Conservation (phyloP, 2,888 invertebrate genomes). For the Yponomeuta plumbellus region DNA sequence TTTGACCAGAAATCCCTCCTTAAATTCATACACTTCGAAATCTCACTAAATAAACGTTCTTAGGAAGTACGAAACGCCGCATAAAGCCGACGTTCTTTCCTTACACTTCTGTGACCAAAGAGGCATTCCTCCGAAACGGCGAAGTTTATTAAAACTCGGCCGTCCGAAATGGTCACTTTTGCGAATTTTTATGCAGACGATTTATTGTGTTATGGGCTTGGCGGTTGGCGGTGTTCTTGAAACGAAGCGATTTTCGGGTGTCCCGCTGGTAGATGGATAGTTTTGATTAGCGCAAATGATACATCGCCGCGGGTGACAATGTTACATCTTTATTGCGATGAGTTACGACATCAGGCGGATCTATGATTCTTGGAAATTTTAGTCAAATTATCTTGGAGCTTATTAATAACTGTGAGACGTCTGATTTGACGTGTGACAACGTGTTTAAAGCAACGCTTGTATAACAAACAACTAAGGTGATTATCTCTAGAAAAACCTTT, state of each 20-base stretch:
- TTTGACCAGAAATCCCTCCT: too few relatives aligned
- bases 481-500: too few relatives aligned
- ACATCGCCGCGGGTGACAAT: not conserved
- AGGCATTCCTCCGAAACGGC: not conserved
- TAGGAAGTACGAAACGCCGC: too few relatives aligned
- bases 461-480: too few relatives aligned
- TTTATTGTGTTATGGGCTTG: not conserved
- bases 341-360: not conserved
- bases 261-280: not conserved
- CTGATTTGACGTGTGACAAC: too few relatives aligned
- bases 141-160: not conserved
- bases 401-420: not conserved
- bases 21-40: too few relatives aligned
- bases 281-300: not conserved
- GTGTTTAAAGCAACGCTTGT: too few relatives aligned
- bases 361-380: not conserved
- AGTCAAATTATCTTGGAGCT: not conserved
- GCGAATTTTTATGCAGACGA: slow-evolving; percentile 2
- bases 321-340: not conserved
- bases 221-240: slow-evolving; percentile 5
- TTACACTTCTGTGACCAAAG: too few relatives aligned
- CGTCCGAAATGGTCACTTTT: not conserved
- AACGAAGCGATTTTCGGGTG: not conserved
- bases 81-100: too few relatives aligned
- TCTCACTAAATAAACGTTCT: too few relatives aligned